Evolutionary conservation across 2,888 invertebrate genomes (phyloP), one percentile per base, ranked within the genome.

Genomic region (Macroteleia sp.): DNA sequence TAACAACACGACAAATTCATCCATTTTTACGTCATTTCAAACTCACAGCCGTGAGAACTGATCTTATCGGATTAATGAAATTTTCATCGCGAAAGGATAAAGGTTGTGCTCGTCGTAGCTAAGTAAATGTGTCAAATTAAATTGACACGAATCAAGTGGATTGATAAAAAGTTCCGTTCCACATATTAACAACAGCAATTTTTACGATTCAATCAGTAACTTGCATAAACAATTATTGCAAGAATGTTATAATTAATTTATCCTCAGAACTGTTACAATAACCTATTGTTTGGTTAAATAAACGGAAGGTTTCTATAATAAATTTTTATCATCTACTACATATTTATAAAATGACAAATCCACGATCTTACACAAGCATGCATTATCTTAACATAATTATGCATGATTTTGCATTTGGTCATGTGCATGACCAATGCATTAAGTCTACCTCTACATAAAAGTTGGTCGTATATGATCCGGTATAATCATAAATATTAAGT

Each of bases 401-500:
- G 17, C 44, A 52, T 41, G 41, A 57, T 66, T 54, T 25, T 66
- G 56, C 66, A 46, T 59, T 28, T 57, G 54, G 28, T 34, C 61
- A n/a, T 19, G 64, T 16, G 64, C 62, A 56, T 39, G 39, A 41
- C 44, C 56, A 17, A 8, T 61, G 44, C 59, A 57, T 70, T 44
- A 44, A 44, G 9, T 0, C 28, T 39, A 39, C 20, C 16, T 32
- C 6, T 0, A 12, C 17, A 41, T 14, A 10, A 22, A 16, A 52
- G 20, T 22, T 34, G 20, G 5, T 57, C 30, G 46, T 44, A 50
- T 57, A 42, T 66, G 64, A 73, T 57, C 39, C 17, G 22, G 46
- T 48, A 62, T 41, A 56, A n/a, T 46, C 56, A 71, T 62, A 71
- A 62, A 62, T 73, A 56, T 73, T 54, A 64, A 73, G 62, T 73